Conservation (phyloP, 2,888 invertebrate species). For the Shargacucullia verbasci region DNA sequence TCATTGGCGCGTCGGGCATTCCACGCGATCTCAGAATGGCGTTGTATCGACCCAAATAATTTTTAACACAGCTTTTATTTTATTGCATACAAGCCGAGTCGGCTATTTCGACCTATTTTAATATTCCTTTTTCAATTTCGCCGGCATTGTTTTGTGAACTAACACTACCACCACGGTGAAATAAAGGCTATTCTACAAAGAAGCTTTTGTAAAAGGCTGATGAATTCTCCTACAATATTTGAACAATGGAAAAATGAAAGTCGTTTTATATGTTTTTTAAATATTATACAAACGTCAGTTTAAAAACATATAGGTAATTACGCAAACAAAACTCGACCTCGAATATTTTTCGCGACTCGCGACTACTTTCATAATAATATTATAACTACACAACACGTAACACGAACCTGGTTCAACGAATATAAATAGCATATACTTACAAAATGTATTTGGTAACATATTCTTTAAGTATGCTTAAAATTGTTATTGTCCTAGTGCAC, state of each 20-base stretch:
- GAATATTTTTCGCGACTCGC: slow-evolving; percentile 25
- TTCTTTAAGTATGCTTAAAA: slow-evolving; percentile 4
- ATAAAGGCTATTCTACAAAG: slow-evolving; percentile 22
- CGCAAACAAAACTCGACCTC: slow-evolving; percentile 15
- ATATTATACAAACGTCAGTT: slow-evolving; percentile 16
- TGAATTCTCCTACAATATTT: too few relatives aligned
- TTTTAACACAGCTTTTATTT: slow-evolving; percentile 47
- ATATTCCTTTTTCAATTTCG: slow-evolving; percentile 38
- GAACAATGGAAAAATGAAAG: slow-evolving; percentile 14
- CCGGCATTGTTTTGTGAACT: slow-evolving; percentile 15
- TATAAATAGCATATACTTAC: slow-evolving; percentile 1
- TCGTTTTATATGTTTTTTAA: slow-evolving; percentile 10
- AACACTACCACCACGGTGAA: slow-evolving; percentile 18
- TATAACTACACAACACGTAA: slow-evolving; percentile 18
- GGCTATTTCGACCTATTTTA: slow-evolving; percentile 30
- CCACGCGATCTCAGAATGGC: slow-evolving; percentile 21
- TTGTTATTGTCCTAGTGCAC: slow-evolving; percentile 35
- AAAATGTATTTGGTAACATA: slow-evolving; percentile 20
- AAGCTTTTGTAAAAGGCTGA: neutral
- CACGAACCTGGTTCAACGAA: slow-evolving; percentile 6
- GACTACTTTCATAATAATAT: slow-evolving; percentile 27
- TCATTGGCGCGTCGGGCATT: slow-evolving; percentile 45
- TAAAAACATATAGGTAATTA: too few relatives aligned
- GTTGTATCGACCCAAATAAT: slow-evolving; percentile 44
- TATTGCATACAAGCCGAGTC: slow-evolving; percentile 31